Base-by-base conservation (phyloP, 2,888 invertebrate species). In the Synanthedon tipuliformis region DNA sequence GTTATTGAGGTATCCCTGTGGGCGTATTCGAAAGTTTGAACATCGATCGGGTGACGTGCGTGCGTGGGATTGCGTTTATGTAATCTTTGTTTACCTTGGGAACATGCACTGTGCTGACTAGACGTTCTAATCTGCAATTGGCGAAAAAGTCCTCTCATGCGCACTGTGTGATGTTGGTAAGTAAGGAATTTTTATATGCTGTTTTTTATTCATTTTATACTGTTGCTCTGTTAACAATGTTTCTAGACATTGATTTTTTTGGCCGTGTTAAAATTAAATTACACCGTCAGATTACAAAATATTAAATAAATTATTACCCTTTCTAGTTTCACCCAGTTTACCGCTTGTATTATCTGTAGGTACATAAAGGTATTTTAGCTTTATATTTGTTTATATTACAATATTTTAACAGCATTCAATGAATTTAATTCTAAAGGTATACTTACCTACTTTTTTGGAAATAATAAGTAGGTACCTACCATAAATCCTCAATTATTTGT, bases 71-170 rank as follows among this genome's bases (percentile, higher is more conserved):
- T 84, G 73, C 78, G 75, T 86, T 87, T 84, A 85, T 83, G 84
- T 86, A 86, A 87, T 85, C 78, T 85, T 87, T 87, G 86, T 87
- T 87, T 87, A 86, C 85, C 80, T 86, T 86, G 81, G 82, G 74
- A 79, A 81, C 81, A 81, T 84, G 85, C 83, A 84, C 78, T 72
- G 75, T 73, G 75, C 71, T 70, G 70, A 72, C 69, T 52, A 40
- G 67, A 63, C 66, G 75, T 75, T 80, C 82, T 83, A 18, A 49
- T 15, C 8, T 52, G 49, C 49, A 49, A 49, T 49, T 49, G 49
- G 18, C 16, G 16, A 49, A n/a, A 23, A 45, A 45, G n/a, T 45
- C 11, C 23, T 49, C 16, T 49, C 49, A 5, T 18, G 23, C 8
- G 3, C 3, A 18, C 16, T 18, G 18, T 18, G 3, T 49, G 18